Base-by-base conservation (phyloP, 2,888 invertebrate genomes). In the Cepaea hortensis region DNA sequence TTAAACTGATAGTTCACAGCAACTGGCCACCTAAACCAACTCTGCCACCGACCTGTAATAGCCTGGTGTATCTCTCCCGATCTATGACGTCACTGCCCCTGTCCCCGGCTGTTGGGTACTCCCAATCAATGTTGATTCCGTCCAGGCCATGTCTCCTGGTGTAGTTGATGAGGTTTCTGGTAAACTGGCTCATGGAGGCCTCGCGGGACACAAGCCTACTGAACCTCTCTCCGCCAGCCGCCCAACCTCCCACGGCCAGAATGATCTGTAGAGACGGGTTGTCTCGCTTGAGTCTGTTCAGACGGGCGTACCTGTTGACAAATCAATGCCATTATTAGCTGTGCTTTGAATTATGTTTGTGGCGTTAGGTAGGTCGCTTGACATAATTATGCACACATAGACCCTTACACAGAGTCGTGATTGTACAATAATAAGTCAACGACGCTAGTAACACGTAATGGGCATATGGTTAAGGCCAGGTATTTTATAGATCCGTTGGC, bases 151-250 rank as follows among this genome's bases (percentile, higher is more conserved):
- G 81, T 11, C 86, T 77, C 23, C 90, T 73, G 15, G 90, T 62
- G 61, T 84, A 89, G 55, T n/a, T 79, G 23, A 89, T 86, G 48
- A 88, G 77, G 81, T 89, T 89, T 55, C 73, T 55, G 6, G 87
- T 84, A 55, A 90, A 90, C n/a, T 84, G 73, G 6, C 6, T 35
- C 85, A 95, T 88, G 68, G 81, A 65, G 13, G 85, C 77, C 35
- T 86, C 75, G 50, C 65, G 84, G 23, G 88, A 81, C 68, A 88
- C 87, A 46, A 89, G 84, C 77, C 85, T 77, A n/a, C 86, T 81
- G 86, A 89, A 89, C 87, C 88, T 35, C 72, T 96, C 96, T 0
- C 88, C 87, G 84, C 89, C 84, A 50, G 90, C 86, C 18, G 89
- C 90, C 89, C 90, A 91, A 2, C 91, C 91, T 18, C 91, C 91